Percentiles rank a stretch among this genome's conserved stretches.
Evolutionary conservation across 1,140 invertebrate species (phyloP).

Genomic region (Drosophila trapezifrons): DNA sequence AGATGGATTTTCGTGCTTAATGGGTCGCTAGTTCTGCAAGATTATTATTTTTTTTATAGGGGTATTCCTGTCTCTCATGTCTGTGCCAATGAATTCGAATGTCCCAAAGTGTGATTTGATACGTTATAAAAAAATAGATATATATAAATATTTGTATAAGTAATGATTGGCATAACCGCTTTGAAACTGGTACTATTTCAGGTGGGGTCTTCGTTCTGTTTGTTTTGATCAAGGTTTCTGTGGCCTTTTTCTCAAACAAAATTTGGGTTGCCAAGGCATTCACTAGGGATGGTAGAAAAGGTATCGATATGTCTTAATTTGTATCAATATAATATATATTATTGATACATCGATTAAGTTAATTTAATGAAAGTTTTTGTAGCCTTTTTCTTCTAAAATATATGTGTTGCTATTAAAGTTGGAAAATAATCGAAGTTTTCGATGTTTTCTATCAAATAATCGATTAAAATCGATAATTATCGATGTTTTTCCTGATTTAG

Average conservation of each 20-base stretch:
- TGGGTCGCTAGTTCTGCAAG: constrained; percentile 52
- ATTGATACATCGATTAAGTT: too few species aligned
- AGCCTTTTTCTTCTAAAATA: too few species aligned
- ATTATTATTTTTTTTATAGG: constrained; percentile 20
- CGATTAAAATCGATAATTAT: too few species aligned
- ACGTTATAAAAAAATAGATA: constrained; percentile 30
- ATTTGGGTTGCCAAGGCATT: constrained; percentile 42
- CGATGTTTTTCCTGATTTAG: too few species aligned
- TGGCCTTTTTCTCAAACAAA: constrained; percentile 27
- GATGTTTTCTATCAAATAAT: too few species aligned
- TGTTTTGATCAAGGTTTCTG: constrained; percentile 54
- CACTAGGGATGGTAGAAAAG: background rate
- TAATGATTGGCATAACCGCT: constrained; percentile 59
- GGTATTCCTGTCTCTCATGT: constrained; percentile 36
- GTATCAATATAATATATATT: too few species aligned
- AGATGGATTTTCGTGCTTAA: constrained; percentile 44
- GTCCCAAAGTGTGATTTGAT: constrained; percentile 37
- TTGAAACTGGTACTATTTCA: constrained; percentile 53
- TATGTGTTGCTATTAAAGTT: too few species aligned
- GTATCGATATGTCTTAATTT: too few species aligned
- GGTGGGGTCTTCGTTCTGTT: constrained; percentile 48
- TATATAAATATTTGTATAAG: constrained; percentile 29
- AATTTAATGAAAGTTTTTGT: too few species aligned
- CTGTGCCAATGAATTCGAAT: constrained; percentile 58
- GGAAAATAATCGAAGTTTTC: too few species aligned